These are phyloP conservation scores for Podocnemis expansa DNA, from an alignment of 2,113 vertebrate species.

Conservation along the genomic window DNA sequence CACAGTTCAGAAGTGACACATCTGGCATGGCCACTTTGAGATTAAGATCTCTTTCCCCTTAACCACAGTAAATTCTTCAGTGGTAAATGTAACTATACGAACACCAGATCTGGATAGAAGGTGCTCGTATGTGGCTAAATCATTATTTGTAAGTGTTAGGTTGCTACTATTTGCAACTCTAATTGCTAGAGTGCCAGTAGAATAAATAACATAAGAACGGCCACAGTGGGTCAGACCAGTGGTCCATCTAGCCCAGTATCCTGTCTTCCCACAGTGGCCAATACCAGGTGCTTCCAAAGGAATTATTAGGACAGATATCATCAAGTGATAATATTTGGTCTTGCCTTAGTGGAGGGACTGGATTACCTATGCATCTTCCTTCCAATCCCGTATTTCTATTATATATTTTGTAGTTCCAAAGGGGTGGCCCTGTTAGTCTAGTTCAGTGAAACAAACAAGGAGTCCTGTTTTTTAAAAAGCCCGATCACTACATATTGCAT, in stretches of 20 bases:
- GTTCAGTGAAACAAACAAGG: too few species aligned
- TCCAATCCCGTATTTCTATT: neutral
- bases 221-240: too few species aligned
- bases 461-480: neutral
- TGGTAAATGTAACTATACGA: neutral
- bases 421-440: too few species aligned
- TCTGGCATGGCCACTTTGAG: neutral
- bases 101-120: neutral
- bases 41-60: neutral
- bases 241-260: too few species aligned
- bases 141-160: neutral
- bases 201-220: too few species aligned
- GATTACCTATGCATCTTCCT: neutral
- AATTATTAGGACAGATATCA: too few species aligned
- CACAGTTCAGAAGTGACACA: neutral
- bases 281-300: too few species aligned
- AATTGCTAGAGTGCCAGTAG: neutral
- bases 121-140: neutral
- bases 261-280: too few species aligned
- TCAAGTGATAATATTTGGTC: neutral
- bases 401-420: too few species aligned
- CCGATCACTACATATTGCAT: neutral
- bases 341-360: neutral
- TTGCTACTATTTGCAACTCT: neutral
- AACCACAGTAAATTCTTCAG: neutral